phyloP scores from a whole-genome alignment of 2,113 vertebrate species.

The Onychorhynchus coronatus region DNA sequence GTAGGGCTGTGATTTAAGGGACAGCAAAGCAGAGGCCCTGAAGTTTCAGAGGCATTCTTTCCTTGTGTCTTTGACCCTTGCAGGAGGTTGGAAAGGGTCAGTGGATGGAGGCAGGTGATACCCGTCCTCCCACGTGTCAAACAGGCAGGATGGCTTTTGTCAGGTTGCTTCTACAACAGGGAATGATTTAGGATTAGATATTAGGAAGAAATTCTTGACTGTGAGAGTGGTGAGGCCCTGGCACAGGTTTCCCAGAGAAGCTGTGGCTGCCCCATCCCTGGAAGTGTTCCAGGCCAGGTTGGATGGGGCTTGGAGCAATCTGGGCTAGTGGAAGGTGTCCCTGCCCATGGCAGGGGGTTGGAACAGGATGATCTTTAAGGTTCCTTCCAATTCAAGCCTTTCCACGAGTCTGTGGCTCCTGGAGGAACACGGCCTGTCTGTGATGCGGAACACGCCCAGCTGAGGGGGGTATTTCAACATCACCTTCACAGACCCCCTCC shows the following conservation, averaged over 20 bases:
- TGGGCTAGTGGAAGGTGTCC: not conserved
- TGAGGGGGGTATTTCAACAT: not conserved
- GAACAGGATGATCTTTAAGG: no score
- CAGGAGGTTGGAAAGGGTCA: not conserved
- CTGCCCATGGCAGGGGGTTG: not conserved
- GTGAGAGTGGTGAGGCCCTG: fast-evolving
- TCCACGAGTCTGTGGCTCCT: not conserved
- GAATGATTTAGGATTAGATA: not conserved
- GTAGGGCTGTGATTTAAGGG: not conserved
- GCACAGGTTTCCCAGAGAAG: not conserved
- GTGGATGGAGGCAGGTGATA: not conserved
- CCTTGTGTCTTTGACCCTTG: not conserved
- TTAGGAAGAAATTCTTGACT: not conserved
- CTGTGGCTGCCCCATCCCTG: not conserved
- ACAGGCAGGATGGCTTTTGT: not conserved
- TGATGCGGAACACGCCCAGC: not conserved
- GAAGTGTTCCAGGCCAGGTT: fast-evolving
- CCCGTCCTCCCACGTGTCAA: not conserved
- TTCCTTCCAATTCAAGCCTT: not conserved
- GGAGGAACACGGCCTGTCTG: not conserved
- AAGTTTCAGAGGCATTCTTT: not conserved
- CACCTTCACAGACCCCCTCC: not conserved
- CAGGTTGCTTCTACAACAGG: not conserved
- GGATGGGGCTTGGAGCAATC: not conserved
- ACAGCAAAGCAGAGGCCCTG: not conserved